Conservation (phyloP, 2,797 vertebrate genomes). For the Enteromius afrohamiltoni region DNA sequence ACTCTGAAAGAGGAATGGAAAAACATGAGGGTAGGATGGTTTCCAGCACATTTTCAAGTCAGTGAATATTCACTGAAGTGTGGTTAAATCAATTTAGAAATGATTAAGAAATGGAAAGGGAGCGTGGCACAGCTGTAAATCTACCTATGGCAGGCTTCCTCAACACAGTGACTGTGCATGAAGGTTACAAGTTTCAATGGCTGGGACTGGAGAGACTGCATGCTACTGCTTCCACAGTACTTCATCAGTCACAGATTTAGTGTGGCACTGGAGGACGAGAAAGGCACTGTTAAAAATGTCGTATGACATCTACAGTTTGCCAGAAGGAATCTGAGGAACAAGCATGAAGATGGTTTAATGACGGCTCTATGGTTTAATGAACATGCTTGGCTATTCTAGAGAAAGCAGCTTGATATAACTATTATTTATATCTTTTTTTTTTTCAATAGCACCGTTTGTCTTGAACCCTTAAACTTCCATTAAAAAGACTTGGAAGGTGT, state of each 20-base stretch:
- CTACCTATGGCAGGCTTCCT: slow-evolving; percentile 5
- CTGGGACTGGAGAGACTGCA: too few relatives aligned
- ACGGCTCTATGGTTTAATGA: not conserved
- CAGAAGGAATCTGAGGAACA: not conserved
- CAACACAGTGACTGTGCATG: not conserved
- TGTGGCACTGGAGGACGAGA: not conserved
- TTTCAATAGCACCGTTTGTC: not conserved
- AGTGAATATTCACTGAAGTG: not conserved
- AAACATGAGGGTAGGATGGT: slow-evolving; percentile 1
- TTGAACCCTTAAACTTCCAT: not conserved
- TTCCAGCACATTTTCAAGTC: slow-evolving; percentile 13
- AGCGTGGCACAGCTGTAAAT: slow-evolving; percentile 18
- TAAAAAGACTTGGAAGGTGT: not conserved
- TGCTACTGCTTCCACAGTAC: not conserved
- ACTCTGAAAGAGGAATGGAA: slow-evolving; percentile 21
- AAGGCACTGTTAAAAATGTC: not conserved
- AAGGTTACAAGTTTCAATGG: slow-evolving; percentile 1
- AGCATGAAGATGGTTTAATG: not conserved
- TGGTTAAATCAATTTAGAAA: slow-evolving; percentile 25
- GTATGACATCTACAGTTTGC: not conserved
- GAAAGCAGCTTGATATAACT: not conserved
- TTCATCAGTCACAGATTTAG: slow-evolving; percentile 10
- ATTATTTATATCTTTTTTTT: not conserved
- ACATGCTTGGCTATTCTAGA: not conserved
- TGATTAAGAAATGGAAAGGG: not conserved